phyloP scores from a whole-genome alignment of 2,888 invertebrate genomes.

The Dryobota labecula region DNA sequence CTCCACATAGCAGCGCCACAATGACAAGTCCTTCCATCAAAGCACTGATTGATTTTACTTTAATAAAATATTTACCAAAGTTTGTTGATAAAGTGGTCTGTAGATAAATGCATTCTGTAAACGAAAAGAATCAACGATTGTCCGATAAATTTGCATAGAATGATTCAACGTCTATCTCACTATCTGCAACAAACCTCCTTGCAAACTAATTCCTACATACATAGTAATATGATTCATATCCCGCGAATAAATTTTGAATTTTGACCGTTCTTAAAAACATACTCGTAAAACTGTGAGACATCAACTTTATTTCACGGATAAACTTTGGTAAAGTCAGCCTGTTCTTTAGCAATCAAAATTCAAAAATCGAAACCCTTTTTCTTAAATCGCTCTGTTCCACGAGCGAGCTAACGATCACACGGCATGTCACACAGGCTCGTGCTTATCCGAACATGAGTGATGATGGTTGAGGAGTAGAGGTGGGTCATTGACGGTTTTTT shows the following conservation, averaged over 20 bases:
- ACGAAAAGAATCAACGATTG: background rate
- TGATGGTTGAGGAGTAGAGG: too few species aligned
- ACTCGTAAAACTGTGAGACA: too few species aligned
- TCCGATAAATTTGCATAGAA: background rate
- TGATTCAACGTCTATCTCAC: slow-evolving; percentile 1
- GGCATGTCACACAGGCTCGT: background rate
- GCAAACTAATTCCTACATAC: too few species aligned
- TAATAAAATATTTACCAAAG: slow-evolving; percentile 13
- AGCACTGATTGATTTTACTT: background rate
- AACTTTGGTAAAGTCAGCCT: background rate
- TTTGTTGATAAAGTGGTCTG: background rate
- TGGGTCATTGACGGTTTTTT: too few species aligned
- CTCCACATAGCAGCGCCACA: background rate
- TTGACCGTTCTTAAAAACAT: background rate
- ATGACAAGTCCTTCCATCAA: background rate
- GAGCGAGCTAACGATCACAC: background rate
- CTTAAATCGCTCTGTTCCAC: slow-evolving; percentile 1
- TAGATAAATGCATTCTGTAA: slow-evolving; percentile 5
- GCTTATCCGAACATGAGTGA: slow-evolving; percentile 19
- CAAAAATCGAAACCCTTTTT: background rate
- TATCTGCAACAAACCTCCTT: background rate
- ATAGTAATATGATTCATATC: too few species aligned
- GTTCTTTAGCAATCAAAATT: background rate
- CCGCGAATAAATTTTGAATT: background rate
- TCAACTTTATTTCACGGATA: background rate